Conservation (phyloP, 2,888 invertebrate genomes). For the Papilio demoleus region DNA sequence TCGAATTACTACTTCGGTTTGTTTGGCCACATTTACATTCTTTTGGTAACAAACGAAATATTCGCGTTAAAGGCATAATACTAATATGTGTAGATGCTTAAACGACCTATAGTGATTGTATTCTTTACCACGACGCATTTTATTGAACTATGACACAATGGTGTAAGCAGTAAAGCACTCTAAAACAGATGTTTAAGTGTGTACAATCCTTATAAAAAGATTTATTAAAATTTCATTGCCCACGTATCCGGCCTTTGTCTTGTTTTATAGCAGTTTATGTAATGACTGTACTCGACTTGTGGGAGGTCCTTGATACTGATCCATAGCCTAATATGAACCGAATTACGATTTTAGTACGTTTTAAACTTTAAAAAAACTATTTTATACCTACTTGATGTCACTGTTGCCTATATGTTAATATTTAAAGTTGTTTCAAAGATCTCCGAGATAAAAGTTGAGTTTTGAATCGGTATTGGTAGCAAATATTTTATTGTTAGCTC, state of each 20-base stretch:
- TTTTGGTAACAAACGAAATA: too few species aligned
- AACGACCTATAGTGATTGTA: too few species aligned
- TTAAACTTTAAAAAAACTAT: neutral
- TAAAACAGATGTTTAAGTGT: constrained; percentile 2
- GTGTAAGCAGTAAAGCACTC: neutral
- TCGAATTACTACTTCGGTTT: too few species aligned
- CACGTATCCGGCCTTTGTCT: constrained; percentile 51
- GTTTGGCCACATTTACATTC: too few species aligned
- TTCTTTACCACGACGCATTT: neutral
- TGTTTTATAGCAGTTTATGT: constrained; percentile 31
- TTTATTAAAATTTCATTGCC: constrained; percentile 49
- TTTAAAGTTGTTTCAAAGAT: too few species aligned
- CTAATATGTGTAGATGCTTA: too few species aligned
- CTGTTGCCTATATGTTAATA: too few species aligned
- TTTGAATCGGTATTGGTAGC: too few species aligned
- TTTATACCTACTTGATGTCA: too few species aligned
- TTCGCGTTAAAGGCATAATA: too few species aligned
- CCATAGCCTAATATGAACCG: neutral
- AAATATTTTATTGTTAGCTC: too few species aligned
- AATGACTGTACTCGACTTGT: constrained; percentile 28
- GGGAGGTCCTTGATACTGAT: constrained; percentile 26
- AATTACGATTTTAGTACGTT: neutral
- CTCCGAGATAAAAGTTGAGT: too few species aligned
- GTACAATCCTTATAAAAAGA: constrained; percentile 35
- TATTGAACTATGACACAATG: constrained; percentile 5